Evolutionary conservation across 92 coral and sea anemone species (phyloP), one percentile per base, ranked within the genome.

Genomic region (Epizoanthus stellaris): DNA sequence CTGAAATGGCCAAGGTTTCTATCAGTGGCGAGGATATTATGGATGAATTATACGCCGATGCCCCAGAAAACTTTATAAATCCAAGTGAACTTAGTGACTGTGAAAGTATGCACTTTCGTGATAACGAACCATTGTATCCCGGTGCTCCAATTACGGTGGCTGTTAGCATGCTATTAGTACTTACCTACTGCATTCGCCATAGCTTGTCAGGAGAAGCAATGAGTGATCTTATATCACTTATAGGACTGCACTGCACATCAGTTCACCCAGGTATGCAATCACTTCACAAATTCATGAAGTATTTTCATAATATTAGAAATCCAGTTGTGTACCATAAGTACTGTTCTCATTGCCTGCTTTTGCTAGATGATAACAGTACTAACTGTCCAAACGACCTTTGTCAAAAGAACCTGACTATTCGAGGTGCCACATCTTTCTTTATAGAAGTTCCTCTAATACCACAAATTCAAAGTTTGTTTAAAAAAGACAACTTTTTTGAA

Each of bases 191-290:
- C 34, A 62, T n/a, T 62, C 34, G 7, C 9, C 67, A 62, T 62
- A 62, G 67, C 34, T 62, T 62, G 25, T 62, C 67, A 62, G 67
- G 34, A 19, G 67, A 62, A 62, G 67, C 67, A 19, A 1, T 62
- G 34, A 62, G 67, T 19, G 34, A 62, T 62, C 67, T 62, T n/a
- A 62, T 62, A 62, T 3, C 67, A 19, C 67, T 62, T 62, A 12
- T 62, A 62, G 67, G 67, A 62, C 25, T 62, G 67, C 67, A 62
- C 23, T 62, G 67, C 15, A 62, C 67, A 62, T 62, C 67, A 3
- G 25, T 62, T 62, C 67, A 62, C 67, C 34, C 67, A 19, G 67
- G 67, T 62, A 62, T 62, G 67, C 67, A 62, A 62, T 62, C 67
- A 62, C 67, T 62, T 62, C 67, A 62, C 5, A 62, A 62, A 62